Evolutionary conservation across 1,140 invertebrate genomes (phyloP).

Genomic region (Rhyacophila brunnea): DNA sequence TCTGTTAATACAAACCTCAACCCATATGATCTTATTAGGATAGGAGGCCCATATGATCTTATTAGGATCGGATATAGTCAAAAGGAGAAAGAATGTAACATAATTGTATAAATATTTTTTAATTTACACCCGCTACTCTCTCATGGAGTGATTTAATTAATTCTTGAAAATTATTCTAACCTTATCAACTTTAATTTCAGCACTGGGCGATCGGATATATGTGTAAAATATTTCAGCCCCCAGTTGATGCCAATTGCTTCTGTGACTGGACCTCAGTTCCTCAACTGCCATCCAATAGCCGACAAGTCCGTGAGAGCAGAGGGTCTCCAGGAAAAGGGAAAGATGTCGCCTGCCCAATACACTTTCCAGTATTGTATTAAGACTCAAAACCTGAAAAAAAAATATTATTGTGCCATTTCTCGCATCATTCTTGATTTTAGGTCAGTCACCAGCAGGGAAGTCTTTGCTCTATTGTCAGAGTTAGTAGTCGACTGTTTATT

Average conservation of each 20-base stretch:
- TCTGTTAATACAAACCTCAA: too few species aligned
- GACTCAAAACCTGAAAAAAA: conserved; percentile 57
- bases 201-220: conserved; percentile 75
- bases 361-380: conserved; percentile 68
- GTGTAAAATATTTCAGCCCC: conserved; percentile 88
- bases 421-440: too few species aligned
- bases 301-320: conserved; percentile 76
- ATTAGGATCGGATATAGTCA: too few species aligned
- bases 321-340: conserved; percentile 76
- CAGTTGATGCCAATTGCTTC: conserved; percentile 79
- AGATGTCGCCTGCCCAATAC: conserved; percentile 71
- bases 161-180: conserved; percentile 36
- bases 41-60: too few species aligned
- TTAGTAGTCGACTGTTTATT: too few species aligned
- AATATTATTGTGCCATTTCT: too few species aligned
- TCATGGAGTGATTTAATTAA: background rate
- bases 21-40: too few species aligned
- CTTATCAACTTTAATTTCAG: conserved; percentile 78
- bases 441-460: too few species aligned
- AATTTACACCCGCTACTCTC: too few species aligned
- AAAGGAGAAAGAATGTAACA: too few species aligned
- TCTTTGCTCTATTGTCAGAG: too few species aligned
- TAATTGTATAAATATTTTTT: too few species aligned
- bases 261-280: conserved; percentile 71
- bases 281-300: conserved; percentile 88